Conservation (phyloP, 2,113 vertebrate genomes). For the Aegotheles bennettii region DNA sequence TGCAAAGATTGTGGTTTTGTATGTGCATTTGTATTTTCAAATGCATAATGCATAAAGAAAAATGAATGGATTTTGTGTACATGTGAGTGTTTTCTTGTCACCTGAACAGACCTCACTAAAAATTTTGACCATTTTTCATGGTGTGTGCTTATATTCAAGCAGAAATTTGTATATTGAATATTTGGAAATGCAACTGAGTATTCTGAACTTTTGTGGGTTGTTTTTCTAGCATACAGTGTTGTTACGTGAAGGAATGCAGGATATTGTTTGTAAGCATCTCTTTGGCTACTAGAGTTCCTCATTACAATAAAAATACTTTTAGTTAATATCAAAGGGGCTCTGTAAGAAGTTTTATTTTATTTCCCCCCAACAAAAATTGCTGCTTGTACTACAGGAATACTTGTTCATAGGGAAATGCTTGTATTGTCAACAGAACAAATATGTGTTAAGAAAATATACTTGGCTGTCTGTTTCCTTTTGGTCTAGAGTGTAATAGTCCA, state of each 20-base stretch:
- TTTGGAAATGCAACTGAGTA: neutral
- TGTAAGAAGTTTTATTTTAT: neutral
- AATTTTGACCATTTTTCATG: neutral
- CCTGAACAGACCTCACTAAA: neutral
- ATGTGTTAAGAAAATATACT: neutral
- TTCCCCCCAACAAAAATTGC: neutral
- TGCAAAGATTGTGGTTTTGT: slow-evolving; percentile 1
- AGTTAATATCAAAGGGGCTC: neutral
- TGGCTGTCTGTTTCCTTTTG: neutral
- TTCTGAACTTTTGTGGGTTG: neutral
- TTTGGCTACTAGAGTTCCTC: neutral
- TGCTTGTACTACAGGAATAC: neutral
- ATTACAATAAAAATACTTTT: neutral
- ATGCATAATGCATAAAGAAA: neutral
- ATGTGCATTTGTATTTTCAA: slow-evolving; percentile 18
- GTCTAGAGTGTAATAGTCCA: neutral
- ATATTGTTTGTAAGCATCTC: neutral
- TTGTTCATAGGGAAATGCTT: neutral
- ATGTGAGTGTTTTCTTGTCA: neutral
- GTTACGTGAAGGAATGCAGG: neutral
- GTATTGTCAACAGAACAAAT: neutral
- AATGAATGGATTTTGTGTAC: neutral
- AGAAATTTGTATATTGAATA: neutral
- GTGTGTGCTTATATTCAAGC: neutral
- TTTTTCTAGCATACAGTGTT: neutral